A percentile compares a stretch with the other conserved stretches of the same genome.
phyloP scores from a whole-genome alignment of 1,140 invertebrate genomes.

The Formica selysi region DNA sequence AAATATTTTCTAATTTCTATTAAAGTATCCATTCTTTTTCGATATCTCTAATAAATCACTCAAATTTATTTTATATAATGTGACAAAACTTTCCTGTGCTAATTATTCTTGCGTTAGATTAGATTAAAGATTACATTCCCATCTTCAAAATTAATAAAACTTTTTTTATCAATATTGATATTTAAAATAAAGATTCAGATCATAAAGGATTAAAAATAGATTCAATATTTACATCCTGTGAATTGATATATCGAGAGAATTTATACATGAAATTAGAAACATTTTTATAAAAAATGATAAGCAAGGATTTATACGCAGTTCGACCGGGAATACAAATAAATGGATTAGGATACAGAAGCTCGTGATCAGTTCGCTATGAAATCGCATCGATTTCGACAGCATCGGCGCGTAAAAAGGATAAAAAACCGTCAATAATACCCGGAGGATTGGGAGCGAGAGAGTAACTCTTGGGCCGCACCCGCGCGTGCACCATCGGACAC shows the following conservation, averaged over 20 bases:
- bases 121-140: not conserved
- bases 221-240: not conserved
- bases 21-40: not conserved
- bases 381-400: conserved; percentile 49
- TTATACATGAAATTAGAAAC: not conserved
- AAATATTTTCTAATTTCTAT: too few relatives aligned
- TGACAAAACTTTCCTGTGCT: not conserved
- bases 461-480: conserved; percentile 50
- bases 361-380: conserved; percentile 49
- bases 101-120: not conserved
- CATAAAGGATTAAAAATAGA: not conserved
- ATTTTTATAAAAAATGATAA: not conserved
- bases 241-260: not conserved
- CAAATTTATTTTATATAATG: not conserved
- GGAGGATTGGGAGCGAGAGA: conserved; percentile 30
- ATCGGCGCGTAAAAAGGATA: conserved; percentile 28
- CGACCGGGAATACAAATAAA: conserved; percentile 17
- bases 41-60: not conserved
- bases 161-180: not conserved
- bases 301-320: not conserved
- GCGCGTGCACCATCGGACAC: conserved; percentile 30
- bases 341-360: conserved; percentile 30
- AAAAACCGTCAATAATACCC: conserved; percentile 47
- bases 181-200: not conserved
- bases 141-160: not conserved